A percentile compares a stretch with the other conserved stretches of the same genome.
Conservation (phyloP, 2,797 vertebrate genomes). For the Pangasius krempfi region DNA sequence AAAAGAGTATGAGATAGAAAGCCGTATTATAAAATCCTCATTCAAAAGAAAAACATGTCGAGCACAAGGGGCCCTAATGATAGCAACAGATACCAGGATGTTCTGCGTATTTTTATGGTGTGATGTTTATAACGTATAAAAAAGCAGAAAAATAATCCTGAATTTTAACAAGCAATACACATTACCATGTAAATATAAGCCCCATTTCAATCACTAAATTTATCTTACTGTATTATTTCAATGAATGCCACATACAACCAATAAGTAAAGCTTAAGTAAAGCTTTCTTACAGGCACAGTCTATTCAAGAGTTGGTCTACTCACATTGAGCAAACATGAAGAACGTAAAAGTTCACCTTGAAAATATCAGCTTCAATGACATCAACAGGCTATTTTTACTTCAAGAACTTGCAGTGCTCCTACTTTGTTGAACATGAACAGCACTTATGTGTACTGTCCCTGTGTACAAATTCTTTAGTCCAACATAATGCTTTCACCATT, state of each 20-base stretch:
- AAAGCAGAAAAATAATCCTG: neutral
- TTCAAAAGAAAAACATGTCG: neutral
- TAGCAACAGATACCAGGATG: neutral
- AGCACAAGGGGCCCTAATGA: neutral
- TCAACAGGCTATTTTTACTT: conserved; percentile 24
- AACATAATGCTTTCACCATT: neutral
- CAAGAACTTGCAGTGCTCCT: neutral
- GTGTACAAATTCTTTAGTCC: neutral
- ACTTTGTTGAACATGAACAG: neutral
- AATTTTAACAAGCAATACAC: neutral
- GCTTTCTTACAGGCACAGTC: neutral
- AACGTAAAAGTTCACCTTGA: conserved; percentile 34
- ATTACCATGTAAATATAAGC: neutral
- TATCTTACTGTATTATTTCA: neutral
- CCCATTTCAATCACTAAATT: neutral
- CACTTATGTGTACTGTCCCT: neutral
- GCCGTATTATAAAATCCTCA: neutral
- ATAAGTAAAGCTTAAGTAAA: neutral
- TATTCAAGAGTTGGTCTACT: neutral
- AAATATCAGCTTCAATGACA: conserved; percentile 23
- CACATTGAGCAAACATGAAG: conserved; percentile 19
- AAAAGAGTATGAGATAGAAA: neutral
- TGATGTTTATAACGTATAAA: neutral
- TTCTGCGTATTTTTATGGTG: neutral
- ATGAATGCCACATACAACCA: neutral